These are phyloP conservation scores for Calyptomena viridis DNA, from an alignment of 2,113 vertebrate species.

Conservation along the genomic window DNA sequence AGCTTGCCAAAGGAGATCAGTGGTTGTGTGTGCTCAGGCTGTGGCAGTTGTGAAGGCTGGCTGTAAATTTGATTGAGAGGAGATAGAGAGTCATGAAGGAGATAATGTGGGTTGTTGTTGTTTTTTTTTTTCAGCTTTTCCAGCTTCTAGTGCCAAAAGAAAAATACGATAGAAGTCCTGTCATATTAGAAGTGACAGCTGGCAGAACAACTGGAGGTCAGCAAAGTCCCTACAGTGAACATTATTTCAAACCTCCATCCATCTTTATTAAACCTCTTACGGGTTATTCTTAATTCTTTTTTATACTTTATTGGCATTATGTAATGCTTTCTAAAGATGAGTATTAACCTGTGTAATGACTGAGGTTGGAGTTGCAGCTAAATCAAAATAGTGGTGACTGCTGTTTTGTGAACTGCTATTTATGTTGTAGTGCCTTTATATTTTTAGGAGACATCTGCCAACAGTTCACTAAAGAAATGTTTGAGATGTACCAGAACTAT, in stretches of 20 bases:
- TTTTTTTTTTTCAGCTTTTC: slow-evolving; percentile 75
- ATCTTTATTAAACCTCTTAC: slow-evolving; percentile 1
- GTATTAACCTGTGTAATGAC: background rate
- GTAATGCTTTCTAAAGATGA: background rate
- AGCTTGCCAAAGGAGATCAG: background rate
- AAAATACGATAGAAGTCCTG: slow-evolving; percentile 78
- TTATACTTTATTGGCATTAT: background rate
- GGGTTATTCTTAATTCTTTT: background rate
- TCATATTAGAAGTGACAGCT: slow-evolving; percentile 88
- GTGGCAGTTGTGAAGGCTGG: background rate
- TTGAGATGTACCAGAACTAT: slow-evolving; percentile 92
- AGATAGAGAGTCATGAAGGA: background rate
- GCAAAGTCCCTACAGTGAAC: slow-evolving; percentile 44
- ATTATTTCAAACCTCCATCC: background rate
- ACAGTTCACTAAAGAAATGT: slow-evolving; percentile 92
- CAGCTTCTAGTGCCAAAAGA: slow-evolving; percentile 81
- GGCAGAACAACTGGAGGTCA: slow-evolving; percentile 96
- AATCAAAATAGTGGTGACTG: background rate
- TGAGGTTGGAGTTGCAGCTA: background rate
- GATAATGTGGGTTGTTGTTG: background rate
- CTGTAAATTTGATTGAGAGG: background rate
- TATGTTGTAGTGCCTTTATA: background rate
- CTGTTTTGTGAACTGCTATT: background rate
- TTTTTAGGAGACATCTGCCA: slow-evolving; percentile 94
- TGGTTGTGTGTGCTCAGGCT: background rate